Percentiles rank a stretch among this genome's conserved stretches.
phyloP scores from a whole-genome alignment of 2,113 vertebrate species.

The Siniperca knerii region DNA sequence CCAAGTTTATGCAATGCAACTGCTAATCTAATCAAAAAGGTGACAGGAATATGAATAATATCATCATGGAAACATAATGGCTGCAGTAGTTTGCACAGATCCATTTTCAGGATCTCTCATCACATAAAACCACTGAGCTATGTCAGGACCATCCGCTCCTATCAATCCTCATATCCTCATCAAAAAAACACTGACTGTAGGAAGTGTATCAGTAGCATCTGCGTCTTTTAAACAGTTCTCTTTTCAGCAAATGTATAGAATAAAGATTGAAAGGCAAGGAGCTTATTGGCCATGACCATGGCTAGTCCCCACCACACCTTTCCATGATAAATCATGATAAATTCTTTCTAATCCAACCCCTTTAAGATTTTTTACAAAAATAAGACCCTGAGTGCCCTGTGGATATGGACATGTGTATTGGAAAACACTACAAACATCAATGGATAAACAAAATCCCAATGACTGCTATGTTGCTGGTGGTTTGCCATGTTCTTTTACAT shows the following conservation, averaged over 20 bases:
- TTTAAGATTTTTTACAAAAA: conserved; percentile 2
- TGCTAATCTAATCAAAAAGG: conserved; percentile 42
- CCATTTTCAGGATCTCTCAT: conserved; percentile 44
- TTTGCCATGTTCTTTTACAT: conserved; percentile 2
- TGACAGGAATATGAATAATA: conserved; percentile 58
- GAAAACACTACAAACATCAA: conserved; percentile 1
- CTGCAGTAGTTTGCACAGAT: conserved; percentile 47
- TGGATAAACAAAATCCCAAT: conserved; percentile 7
- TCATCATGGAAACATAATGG: conserved; percentile 50
- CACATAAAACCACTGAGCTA: conserved; percentile 61
- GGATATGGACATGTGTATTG: neutral
- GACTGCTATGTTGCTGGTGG: conserved; percentile 6
- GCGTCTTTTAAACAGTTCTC: conserved; percentile 19
- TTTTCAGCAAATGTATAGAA: conserved; percentile 6
- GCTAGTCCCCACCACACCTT: neutral
- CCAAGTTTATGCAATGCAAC: conserved; percentile 21
- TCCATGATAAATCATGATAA: neutral
- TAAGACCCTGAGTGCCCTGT: neutral
- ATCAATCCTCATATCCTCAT: conserved; percentile 47
- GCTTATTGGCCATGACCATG: conserved; percentile 11
- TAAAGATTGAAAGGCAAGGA: neutral
- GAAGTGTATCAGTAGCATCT: conserved; percentile 31
- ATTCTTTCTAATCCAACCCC: neutral
- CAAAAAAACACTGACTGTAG: conserved; percentile 13
- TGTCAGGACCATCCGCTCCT: conserved; percentile 51